These are phyloP conservation scores for Tolmerus cingulatus DNA, from an alignment of 2,888 invertebrate species.

Conservation along the genomic window DNA sequence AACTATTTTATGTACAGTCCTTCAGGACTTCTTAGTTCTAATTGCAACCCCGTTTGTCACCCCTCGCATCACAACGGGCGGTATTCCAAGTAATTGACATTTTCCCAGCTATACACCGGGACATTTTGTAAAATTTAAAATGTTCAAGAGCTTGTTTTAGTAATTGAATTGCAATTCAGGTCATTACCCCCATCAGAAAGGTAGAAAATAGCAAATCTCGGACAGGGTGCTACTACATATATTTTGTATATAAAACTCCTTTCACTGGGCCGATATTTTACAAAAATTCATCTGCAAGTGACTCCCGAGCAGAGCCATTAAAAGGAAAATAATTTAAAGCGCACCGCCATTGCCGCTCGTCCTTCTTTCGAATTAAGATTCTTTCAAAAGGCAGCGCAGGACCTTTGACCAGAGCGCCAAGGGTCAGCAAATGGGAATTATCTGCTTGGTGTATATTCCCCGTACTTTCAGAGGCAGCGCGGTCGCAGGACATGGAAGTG, in stretches of 20 bases:
- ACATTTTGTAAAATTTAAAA: not conserved
- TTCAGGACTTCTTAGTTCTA: not conserved
- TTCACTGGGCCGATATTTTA: not conserved
- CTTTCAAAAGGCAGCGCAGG: not conserved
- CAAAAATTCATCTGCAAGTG: not conserved
- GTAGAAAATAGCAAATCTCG: not conserved
- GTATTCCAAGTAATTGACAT: not conserved
- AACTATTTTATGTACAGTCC: not conserved
- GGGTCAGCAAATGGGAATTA: slow-evolving; percentile 23
- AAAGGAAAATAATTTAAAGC: not conserved
- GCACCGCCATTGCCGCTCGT: not conserved
- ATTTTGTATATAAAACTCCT: not conserved
- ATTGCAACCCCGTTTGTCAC: not conserved
- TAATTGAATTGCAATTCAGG: not conserved
- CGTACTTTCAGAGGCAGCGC: not conserved
- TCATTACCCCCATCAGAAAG: not conserved
- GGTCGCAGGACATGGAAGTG: not conserved
- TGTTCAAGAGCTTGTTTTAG: not conserved
- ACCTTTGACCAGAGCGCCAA: not conserved
- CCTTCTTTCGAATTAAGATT: slow-evolving; percentile 5
- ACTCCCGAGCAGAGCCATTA: not conserved
- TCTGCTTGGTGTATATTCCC: not conserved
- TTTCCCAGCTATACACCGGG: not conserved
- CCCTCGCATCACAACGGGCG: not conserved
- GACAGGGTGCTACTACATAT: not conserved